phyloP scores from a whole-genome alignment of 2,888 invertebrate species.

The Coecobrya sp. region DNA sequence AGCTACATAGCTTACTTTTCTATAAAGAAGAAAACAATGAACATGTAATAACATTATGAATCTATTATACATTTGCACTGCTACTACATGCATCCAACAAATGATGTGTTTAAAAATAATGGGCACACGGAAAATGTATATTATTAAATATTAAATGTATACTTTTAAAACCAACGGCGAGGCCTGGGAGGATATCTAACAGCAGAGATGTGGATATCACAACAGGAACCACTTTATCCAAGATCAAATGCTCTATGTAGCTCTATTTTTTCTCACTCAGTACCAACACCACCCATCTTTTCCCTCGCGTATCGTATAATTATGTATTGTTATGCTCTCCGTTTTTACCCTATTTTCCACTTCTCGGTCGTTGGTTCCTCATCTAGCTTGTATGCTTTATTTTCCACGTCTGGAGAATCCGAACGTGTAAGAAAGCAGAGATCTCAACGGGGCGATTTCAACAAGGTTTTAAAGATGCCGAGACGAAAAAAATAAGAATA shows the following conservation, averaged over 20 bases:
- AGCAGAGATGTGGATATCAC: neutral
- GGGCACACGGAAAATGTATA: neutral
- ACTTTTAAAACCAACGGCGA: neutral
- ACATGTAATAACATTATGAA: neutral
- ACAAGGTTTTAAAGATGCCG: neutral
- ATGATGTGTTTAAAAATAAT: slow-evolving; percentile 34
- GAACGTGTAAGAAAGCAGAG: neutral
- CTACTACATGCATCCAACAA: slow-evolving; percentile 19
- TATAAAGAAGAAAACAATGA: neutral
- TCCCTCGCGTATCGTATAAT: neutral
- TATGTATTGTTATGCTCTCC: slow-evolving; percentile 7
- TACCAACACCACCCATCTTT: slow-evolving; percentile 6
- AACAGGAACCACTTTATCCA: neutral
- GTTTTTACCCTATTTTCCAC: neutral
- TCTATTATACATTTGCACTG: neutral
- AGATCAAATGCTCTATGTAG: neutral
- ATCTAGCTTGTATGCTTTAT: neutral
- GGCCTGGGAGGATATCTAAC: neutral
- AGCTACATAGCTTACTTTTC: neutral
- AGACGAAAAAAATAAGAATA: neutral
- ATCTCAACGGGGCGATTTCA: slow-evolving; percentile 12
- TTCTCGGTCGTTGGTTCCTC: neutral
- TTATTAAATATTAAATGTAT: slow-evolving; percentile 19
- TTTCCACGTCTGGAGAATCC: neutral
- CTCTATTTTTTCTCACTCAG: neutral